Conservation (phyloP, 2,113 vertebrate species). For the Conger conger region DNA sequence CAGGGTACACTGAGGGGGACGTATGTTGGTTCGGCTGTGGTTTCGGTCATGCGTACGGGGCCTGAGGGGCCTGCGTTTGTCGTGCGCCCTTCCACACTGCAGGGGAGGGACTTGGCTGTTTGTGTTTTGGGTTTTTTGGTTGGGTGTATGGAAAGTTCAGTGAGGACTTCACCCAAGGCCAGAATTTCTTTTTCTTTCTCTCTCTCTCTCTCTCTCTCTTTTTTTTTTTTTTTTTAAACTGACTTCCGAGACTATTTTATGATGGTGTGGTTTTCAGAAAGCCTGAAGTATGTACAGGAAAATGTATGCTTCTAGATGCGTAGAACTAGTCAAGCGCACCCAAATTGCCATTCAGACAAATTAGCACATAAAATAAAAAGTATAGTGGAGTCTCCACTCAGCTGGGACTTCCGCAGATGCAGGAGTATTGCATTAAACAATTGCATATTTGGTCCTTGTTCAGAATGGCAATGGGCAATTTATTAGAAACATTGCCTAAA, state of each 20-base stretch:
- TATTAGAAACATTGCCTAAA: no score
- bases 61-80: slow-evolving; percentile 53
- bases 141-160: slow-evolving; percentile 6
- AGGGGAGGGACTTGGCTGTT: slow-evolving; percentile 26
- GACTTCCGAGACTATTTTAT: not conserved
- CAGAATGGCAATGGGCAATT: no score
- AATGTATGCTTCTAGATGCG: not conserved
- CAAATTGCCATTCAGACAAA: no score
- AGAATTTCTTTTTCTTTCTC: not conserved
- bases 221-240: no score
- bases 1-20: no score
- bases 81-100: slow-evolving; percentile 47
- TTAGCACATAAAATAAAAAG: no score
- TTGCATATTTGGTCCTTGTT: no score
- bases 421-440: no score
- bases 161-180: not conserved
- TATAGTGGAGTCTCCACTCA: no score
- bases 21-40: slow-evolving; percentile 61
- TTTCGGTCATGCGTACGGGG: slow-evolving; percentile 55
- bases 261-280: not conserved
- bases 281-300: not conserved
- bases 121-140: slow-evolving; percentile 43
- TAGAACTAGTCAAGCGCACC: no score
- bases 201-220: no score
- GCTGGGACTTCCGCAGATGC: no score